Evolutionary conservation across 2,888 invertebrate species (phyloP).

Genomic region (Lamellibrachia columna): DNA sequence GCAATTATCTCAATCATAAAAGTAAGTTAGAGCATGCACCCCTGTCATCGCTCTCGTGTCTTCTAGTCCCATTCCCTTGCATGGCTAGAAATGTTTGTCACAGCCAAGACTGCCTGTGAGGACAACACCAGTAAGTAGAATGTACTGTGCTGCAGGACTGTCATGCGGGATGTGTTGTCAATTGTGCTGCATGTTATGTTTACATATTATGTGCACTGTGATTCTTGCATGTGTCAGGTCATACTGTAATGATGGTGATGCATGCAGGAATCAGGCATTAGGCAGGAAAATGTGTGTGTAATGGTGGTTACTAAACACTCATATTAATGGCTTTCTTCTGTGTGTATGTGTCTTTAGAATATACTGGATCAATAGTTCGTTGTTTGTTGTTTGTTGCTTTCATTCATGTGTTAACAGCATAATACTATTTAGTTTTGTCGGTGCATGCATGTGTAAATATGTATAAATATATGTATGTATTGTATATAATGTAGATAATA

Average conservation of each 20-base stretch:
- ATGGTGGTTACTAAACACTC: too few species aligned
- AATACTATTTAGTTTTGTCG: neutral
- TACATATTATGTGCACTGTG: neutral
- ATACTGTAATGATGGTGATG: too few species aligned
- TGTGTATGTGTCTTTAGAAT: neutral
- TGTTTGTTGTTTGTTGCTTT: neutral
- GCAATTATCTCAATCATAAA: conserved; percentile 17
- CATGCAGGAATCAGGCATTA: too few species aligned
- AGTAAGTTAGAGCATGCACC: neutral
- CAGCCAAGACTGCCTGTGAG: neutral
- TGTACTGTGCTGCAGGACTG: neutral
- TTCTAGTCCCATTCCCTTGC: neutral
- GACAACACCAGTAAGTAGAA: neutral
- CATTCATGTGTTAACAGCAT: neutral
- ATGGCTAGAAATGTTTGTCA: neutral
- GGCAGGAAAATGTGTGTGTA: too few species aligned
- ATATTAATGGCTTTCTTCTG: neutral
- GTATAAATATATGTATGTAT: neutral
- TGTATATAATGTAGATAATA: neutral
- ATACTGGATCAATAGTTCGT: neutral
- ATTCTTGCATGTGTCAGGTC: too few species aligned
- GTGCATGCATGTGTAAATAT: neutral
- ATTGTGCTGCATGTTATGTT: neutral
- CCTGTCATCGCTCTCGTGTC: neutral
- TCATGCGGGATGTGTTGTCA: neutral